Base-by-base conservation (phyloP, 2,888 invertebrate species). In the Antheraea yamamai region DNA sequence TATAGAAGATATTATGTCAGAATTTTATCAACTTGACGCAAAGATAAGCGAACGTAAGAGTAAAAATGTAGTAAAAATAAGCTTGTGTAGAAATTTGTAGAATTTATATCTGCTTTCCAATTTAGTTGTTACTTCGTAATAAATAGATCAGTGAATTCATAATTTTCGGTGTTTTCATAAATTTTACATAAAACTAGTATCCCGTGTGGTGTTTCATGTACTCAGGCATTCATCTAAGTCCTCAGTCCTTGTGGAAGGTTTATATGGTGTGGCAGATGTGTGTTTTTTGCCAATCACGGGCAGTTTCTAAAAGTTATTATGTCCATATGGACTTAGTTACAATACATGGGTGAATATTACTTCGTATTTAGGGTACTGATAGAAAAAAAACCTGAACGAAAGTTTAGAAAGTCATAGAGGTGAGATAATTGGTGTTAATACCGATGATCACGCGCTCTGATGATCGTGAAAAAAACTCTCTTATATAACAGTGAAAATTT, bases 381-480 rank as follows among this genome's bases (percentile, higher is more conserved):
- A 70, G 20, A 39, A 68, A 39, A 68, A 35, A 68, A 70, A 39
- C n/a, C 39, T 12, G 70, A 70, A 39, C 39, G 70, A 70, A 70
- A 70, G 39, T 70, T 70, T 70, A 35, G 70, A 70, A 70, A 70
- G 70, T 39, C 4, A 12, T 70, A 70, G 39, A 20, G 70, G 20
- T 70, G 70, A 70, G 70, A 70, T 70, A 70, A 70, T 70, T 70
- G 35, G 70, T 20, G 70, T 39, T 70, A 35, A 70, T 35, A 39
- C 20, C n/a, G 70, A 70, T 10, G 70, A 70, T 35, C 39, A 70
- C 70, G 39, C 70, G 70, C n/a, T 70, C 30, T 30, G 16, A 39
- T 70, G 35, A 39, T 10, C n/a, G 23, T 70, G 70, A 70, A 70
- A 70, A 70, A 68, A 64, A 66, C 30, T 2, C 64, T 30, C 0